Evolutionary conservation across 2,113 vertebrate genomes (phyloP).

Genomic region (Sapajus apella): DNA sequence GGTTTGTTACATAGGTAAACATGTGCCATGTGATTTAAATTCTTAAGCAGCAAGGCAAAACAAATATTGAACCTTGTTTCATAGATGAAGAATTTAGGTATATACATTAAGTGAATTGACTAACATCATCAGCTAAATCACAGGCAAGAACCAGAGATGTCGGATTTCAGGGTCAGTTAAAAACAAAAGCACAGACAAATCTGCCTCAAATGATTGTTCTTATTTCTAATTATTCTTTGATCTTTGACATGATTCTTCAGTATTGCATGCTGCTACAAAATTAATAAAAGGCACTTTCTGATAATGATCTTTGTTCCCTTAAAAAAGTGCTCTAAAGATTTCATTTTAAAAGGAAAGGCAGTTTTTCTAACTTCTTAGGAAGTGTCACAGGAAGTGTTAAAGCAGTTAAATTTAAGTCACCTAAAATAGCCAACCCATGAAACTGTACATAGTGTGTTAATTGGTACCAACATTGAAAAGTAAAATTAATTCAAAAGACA

Average conservation of each 20-base stretch:
- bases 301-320: background rate
- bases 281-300: background rate
- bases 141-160: background rate
- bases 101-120: background rate
- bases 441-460: background rate
- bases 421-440: background rate
- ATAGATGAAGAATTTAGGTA: background rate
- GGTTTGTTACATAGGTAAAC: too few species aligned
- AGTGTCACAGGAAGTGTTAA: slow-evolving; percentile 56
- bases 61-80: background rate
- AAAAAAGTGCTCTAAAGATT: slow-evolving; percentile 1
- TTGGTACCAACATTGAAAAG: slow-evolving; percentile 13
- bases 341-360: background rate
- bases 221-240: slow-evolving; percentile 34
- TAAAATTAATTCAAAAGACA: slow-evolving; percentile 42
- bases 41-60: background rate
- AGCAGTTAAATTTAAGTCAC: slow-evolving; percentile 44
- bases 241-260: background rate
- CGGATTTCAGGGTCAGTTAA: background rate
- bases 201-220: background rate
- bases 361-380: background rate
- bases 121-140: background rate
- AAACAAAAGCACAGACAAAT: background rate
- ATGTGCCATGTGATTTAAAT: background rate
- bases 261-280: background rate